Percentiles rank a stretch among this genome's conserved stretches.
These are phyloP conservation scores for Xyrichtys novacula DNA, from an alignment of 2,797 vertebrate species.

Conservation along the genomic window DNA sequence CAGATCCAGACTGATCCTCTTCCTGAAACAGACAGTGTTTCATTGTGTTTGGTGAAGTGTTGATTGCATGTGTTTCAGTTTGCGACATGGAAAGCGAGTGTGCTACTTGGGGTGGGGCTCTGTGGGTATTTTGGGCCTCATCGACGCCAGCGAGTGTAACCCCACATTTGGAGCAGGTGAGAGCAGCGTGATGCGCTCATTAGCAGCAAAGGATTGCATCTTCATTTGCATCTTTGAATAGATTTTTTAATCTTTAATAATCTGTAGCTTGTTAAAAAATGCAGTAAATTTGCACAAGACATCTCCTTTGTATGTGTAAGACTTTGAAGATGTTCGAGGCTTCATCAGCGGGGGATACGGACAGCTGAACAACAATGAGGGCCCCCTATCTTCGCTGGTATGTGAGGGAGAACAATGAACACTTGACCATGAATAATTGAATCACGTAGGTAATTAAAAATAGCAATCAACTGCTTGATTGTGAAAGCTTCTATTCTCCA, in stretches of 20 bases:
- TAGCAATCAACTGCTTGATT: too few relatives aligned
- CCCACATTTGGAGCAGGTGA: constrained; percentile 87
- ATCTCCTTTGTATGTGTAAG: constrained; percentile 70
- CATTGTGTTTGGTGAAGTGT: not conserved
- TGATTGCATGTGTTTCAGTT: constrained; percentile 62
- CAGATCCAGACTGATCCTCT: not conserved
- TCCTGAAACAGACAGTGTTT: not conserved
- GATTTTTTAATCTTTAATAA: too few relatives aligned
- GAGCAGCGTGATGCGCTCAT: not conserved
- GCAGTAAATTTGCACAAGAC: too few relatives aligned
- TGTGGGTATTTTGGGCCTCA: constrained; percentile 82
- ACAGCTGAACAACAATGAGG: constrained; percentile 83
- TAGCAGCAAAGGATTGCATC: not conserved
- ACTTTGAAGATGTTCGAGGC: constrained; percentile 80
- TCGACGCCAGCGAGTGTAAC: constrained; percentile 86
- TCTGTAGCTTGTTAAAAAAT: too few relatives aligned
- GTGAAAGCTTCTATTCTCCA: too few relatives aligned
- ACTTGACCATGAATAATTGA: too few relatives aligned
- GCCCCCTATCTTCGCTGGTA: constrained; percentile 81
- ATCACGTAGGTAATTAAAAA: too few relatives aligned
- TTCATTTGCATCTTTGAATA: not conserved
- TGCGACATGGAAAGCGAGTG: constrained; percentile 75
- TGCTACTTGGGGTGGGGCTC: constrained; percentile 87
- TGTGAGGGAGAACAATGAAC: constrained; percentile 33
- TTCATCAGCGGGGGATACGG: constrained; percentile 84